These are phyloP conservation scores for Cynopterus sphinx DNA, from an alignment of 2,797 vertebrate species.

Conservation along the genomic window DNA sequence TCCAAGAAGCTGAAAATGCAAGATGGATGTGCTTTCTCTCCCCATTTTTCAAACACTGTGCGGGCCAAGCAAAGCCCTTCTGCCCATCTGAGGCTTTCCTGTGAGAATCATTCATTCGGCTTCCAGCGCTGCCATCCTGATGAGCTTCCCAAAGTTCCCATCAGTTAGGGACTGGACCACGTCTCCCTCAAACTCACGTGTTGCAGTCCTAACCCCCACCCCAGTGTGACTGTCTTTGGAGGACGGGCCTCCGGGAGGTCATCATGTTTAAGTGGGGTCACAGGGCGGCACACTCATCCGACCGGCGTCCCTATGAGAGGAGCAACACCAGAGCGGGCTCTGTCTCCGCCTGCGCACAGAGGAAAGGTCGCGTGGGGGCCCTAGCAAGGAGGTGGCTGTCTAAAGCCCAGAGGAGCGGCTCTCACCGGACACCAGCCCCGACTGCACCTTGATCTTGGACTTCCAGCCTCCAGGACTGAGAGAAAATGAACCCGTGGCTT, in stretches of 20 bases:
- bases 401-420: neutral
- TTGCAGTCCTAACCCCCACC: neutral
- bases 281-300: neutral
- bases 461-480: neutral
- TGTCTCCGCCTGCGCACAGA: no score
- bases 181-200: neutral
- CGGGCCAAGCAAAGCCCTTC: neutral
- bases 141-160: no score
- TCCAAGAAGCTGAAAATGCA: neutral
- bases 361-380: neutral
- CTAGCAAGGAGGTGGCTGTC: neutral
- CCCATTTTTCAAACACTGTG: neutral
- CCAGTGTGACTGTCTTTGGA: neutral
- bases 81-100: neutral
- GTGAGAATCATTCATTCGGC: neutral
- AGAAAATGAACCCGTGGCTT: neutral
- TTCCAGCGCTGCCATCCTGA: neutral
- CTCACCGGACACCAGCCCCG: neutral
- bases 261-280: neutral
- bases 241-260: neutral
- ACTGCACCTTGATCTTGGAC: neutral
- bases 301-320: neutral
- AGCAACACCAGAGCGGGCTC: neutral
- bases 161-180: neutral
- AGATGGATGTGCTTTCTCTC: neutral